Percentiles rank a stretch among this genome's conserved stretches.
Evolutionary conservation across 2,113 vertebrate species (phyloP).

Genomic region (Aspiorhynchus laticeps): DNA sequence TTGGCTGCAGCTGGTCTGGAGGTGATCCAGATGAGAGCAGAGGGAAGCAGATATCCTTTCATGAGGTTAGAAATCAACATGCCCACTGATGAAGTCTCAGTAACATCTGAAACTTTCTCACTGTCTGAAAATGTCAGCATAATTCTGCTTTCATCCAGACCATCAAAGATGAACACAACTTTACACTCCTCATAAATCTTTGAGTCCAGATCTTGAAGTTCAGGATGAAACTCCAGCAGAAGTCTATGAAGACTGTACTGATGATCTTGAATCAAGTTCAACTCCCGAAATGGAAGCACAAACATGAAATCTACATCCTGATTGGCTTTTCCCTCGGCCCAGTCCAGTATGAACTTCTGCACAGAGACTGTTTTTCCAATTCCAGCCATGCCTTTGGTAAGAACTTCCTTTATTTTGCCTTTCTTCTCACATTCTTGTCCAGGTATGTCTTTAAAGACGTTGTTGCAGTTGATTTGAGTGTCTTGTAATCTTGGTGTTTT

Average conservation of each 20-base stretch:
- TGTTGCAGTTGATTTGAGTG: background rate
- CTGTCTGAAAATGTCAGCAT: background rate
- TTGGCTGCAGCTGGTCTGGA: too few species aligned
- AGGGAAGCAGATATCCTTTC: too few species aligned
- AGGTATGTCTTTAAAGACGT: background rate
- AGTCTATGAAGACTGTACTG: background rate
- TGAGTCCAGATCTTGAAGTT: background rate
- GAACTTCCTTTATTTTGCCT: background rate
- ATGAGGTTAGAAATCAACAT: too few species aligned
- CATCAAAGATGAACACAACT: slow-evolving; percentile 1
- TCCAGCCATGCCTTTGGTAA: background rate
- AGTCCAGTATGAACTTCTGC: background rate
- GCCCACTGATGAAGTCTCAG: too few species aligned
- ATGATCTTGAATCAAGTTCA: too few species aligned
- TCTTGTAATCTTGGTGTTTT: background rate
- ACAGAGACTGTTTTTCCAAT: background rate
- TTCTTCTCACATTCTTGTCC: background rate
- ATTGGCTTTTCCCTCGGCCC: background rate
- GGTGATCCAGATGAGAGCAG: too few species aligned
- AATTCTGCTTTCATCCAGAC: background rate
- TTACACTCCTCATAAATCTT: background rate
- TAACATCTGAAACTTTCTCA: background rate
- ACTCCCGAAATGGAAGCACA: background rate
- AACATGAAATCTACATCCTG: background rate
- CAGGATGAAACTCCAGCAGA: background rate